A percentile compares a stretch with the other conserved stretches of the same genome.
Conservation (phyloP, 2,113 vertebrate genomes). For the Rhinogobius similis region DNA sequence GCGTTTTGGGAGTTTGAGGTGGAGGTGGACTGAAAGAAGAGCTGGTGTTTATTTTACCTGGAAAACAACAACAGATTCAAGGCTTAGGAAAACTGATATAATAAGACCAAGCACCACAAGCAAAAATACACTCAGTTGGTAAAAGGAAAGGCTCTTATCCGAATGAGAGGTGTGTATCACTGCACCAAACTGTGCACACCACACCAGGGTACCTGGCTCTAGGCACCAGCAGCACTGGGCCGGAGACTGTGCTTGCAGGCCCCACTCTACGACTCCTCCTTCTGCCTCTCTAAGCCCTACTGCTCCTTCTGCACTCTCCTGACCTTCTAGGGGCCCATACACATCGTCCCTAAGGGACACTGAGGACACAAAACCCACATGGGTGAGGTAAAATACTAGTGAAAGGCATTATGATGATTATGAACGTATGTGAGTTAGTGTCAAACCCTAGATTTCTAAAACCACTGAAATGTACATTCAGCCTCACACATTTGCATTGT, state of each 20-base stretch:
- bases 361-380: conserved; percentile 74
- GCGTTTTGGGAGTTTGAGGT: conserved; percentile 82
- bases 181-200: conserved; percentile 69
- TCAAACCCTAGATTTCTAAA: not conserved
- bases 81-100: not conserved
- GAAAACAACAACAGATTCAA: not conserved
- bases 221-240: conserved; percentile 81
- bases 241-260: conserved; percentile 57
- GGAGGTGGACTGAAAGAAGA: conserved; percentile 76
- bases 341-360: conserved; percentile 74
- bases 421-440: not conserved
- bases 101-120: conserved; percentile 10
- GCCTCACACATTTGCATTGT: not conserved
- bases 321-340: conserved; percentile 69
- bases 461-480: not conserved
- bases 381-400: conserved; percentile 36
- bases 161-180: conserved; percentile 59
- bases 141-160: conserved; percentile 15
- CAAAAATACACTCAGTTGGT: conserved; percentile 12
- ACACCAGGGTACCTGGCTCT: conserved; percentile 79
- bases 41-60: conserved; percentile 81
- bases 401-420: not conserved
- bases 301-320: conserved; percentile 59
- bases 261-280: conserved; percentile 68
- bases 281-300: conserved; percentile 76